phyloP scores from a whole-genome alignment of 1,140 invertebrate species.

The Bombus pyrosoma region DNA sequence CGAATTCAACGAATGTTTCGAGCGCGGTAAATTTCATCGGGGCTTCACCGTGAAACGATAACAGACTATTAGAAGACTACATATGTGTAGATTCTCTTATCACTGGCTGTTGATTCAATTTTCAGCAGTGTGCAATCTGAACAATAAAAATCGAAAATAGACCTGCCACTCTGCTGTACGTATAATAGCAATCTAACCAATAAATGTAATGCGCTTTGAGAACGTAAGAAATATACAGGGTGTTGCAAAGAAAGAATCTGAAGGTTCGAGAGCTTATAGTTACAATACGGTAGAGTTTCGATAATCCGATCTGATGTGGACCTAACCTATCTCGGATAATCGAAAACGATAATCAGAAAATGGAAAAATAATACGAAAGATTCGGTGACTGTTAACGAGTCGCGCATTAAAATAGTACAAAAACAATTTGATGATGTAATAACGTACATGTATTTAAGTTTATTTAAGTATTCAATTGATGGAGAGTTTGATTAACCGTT shows the following conservation, averaged over 20 bases:
- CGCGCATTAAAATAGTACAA: too few relatives aligned
- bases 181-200: background rate
- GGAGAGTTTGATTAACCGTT: too few relatives aligned
- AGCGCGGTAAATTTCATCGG: conserved; percentile 29
- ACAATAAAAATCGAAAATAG: background rate
- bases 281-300: too few relatives aligned
- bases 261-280: background rate
- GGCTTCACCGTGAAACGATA: background rate
- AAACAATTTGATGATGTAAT: too few relatives aligned
- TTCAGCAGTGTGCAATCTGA: background rate
- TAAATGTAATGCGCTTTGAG: background rate
- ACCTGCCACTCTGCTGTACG: background rate
- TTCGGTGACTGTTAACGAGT: too few relatives aligned
- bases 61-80: background rate
- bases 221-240: background rate
- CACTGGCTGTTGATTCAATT: background rate
- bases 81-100: background rate
- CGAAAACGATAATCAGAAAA: too few relatives aligned
- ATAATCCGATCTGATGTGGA: too few relatives aligned
- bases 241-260: background rate
- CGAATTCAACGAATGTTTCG: conserved; percentile 21
- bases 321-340: too few relatives aligned
- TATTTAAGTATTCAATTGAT: too few relatives aligned
- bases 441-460: too few relatives aligned
- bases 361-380: too few relatives aligned